These are phyloP conservation scores for Scaptomyza pallida DNA, from an alignment of 1,140 invertebrate genomes.

Conservation along the genomic window DNA sequence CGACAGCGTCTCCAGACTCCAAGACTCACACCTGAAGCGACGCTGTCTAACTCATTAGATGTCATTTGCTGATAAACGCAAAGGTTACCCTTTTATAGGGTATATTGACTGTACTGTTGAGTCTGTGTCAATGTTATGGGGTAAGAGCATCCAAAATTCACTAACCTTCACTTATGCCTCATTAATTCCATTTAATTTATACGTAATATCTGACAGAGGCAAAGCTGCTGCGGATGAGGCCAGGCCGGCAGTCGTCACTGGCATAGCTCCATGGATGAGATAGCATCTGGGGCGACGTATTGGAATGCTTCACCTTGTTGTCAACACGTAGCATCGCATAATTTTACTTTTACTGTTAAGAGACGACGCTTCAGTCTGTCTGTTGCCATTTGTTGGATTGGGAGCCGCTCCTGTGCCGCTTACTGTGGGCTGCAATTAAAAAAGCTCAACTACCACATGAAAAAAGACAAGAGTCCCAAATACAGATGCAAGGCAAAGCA, in stretches of 20 bases:
- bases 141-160: constrained; percentile 40
- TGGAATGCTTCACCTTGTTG: constrained; percentile 71
- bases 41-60: constrained; percentile 75
- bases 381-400: constrained; percentile 28
- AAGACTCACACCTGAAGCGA: constrained; percentile 46
- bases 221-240: constrained; percentile 32
- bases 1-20: constrained; percentile 27
- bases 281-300: constrained; percentile 68
- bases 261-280: constrained; percentile 33
- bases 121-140: no score
- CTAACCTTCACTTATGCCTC: background rate
- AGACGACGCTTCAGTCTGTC: constrained; percentile 17
- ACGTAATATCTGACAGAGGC: constrained; percentile 67
- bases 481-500: background rate
- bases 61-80: constrained; percentile 72
- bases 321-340: constrained; percentile 78
- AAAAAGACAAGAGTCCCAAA: constrained; percentile 1
- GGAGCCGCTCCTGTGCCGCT: constrained; percentile 71
- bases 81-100: constrained; percentile 25
- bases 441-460: constrained; percentile 67
- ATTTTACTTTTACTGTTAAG: constrained; percentile 80
- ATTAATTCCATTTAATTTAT: constrained; percentile 61
- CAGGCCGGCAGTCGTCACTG: background rate
- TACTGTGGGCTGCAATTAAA: constrained; percentile 72
- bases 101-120: background rate